Evolutionary conservation across 1,140 invertebrate species (phyloP), one percentile per base, ranked within the genome.

Genomic region (Doryteuthis pealeii): DNA sequence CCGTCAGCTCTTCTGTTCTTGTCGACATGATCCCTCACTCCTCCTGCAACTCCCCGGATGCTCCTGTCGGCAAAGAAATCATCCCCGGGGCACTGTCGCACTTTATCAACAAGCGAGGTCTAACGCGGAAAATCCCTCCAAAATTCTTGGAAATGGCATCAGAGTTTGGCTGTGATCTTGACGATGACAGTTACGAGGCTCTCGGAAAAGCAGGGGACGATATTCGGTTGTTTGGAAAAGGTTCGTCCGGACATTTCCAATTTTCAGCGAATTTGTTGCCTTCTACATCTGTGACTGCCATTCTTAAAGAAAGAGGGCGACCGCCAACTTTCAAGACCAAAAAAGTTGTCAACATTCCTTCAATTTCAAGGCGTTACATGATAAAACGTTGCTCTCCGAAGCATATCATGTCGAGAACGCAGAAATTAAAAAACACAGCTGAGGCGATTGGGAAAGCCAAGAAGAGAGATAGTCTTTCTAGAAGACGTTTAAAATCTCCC

Each of bases 61-160:
- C 54, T 22, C 54, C 54, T 62, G 54, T 62, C 18, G 54, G 54
- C 54, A 62, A 62, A 62, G 54, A 62, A 62, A 62, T 62, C 18
- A 62, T 62, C 26, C 54, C 54, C 18, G 54, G 54, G 26, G 54
- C 54, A 62, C 54, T 62, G 18, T 62, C 54, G 18, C 54, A 62
- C 26, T 62, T 62, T 18, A 62, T 62, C 1, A 18, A 62, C 26
- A 62, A 62, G 26, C 54, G 26, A 28, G 18, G 5, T 22, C 54
- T 62, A n/a, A 62, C 18, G 10, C 54, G 5, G 6, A 62, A 5
- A 22, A 28, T 8, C 18, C 22, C 26, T 6, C 54, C 54, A 12
- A 28, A 62, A 22, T 28, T 18, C 2, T 62, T 28, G 2, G 54
- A 62, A 28, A 12, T 28, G 22, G 26, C 5, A 14, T 62, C 54